Percentiles rank a stretch among this genome's conserved stretches.
Evolutionary conservation across 2,888 invertebrate genomes (phyloP).

Genomic region (Andrena hattorfiana): DNA sequence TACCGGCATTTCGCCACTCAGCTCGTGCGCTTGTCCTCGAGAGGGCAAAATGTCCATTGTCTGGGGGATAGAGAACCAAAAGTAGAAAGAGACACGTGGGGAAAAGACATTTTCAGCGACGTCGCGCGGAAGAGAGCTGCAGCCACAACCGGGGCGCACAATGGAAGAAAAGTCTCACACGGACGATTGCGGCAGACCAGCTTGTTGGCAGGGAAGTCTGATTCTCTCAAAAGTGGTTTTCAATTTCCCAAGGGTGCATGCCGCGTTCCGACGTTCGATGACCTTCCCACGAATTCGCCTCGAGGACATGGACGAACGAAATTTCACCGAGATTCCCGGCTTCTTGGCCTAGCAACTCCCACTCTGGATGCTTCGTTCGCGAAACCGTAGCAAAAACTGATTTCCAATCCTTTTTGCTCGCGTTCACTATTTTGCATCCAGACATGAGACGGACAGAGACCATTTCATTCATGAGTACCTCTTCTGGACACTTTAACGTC

Average conservation of each 20-base stretch:
- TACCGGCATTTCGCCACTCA: constrained; percentile 39
- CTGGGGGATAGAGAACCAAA: constrained; percentile 49
- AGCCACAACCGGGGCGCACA: constrained; percentile 79
- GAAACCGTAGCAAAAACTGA: neutral
- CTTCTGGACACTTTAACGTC: neutral
- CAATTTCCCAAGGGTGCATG: constrained; percentile 84
- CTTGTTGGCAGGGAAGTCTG: constrained; percentile 85
- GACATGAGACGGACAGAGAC: neutral
- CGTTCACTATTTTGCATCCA: neutral
- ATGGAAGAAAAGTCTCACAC: constrained; percentile 81
- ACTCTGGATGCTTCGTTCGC: neutral
- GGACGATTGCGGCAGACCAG: constrained; percentile 85
- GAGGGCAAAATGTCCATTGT: constrained; percentile 57
- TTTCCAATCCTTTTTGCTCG: neutral
- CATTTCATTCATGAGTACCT: neutral
- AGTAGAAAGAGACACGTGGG: constrained; percentile 47
- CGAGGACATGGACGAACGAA: constrained; percentile 27
- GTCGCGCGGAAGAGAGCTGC: constrained; percentile 82
- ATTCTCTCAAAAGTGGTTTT: constrained; percentile 84
- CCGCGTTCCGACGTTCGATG: constrained; percentile 60
- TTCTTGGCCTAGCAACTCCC: neutral
- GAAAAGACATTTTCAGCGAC: constrained; percentile 82
- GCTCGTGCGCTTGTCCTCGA: constrained; percentile 56
- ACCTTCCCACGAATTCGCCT: constrained; percentile 56
- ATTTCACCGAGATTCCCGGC: constrained; percentile 17